Percentiles rank a stretch among this genome's conserved stretches.
phyloP scores from a whole-genome alignment of 2,888 invertebrate genomes.

The Anthophora plumipes region DNA sequence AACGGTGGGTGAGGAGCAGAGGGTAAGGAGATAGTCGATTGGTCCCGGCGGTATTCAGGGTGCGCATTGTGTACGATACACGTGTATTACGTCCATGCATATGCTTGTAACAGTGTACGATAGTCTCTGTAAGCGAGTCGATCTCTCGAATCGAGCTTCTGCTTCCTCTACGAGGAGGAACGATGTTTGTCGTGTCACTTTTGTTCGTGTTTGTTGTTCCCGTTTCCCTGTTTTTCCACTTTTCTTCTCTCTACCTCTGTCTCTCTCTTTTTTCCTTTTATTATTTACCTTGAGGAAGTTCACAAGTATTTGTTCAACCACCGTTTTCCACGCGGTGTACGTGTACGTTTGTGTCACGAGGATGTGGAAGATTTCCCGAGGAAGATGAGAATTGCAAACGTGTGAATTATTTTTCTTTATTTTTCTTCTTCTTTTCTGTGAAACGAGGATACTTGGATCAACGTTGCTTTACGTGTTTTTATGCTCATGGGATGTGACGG shows the following conservation, averaged over 20 bases:
- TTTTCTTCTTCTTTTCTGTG: too few relatives aligned
- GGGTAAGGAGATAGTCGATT: constrained; percentile 74
- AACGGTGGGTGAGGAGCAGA: constrained; percentile 55
- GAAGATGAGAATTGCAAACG: background rate
- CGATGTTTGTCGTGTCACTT: background rate
- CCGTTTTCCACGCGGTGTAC: background rate
- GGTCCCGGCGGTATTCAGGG: constrained; percentile 83
- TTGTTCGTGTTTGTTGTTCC: background rate
- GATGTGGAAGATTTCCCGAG: background rate
- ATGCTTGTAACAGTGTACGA: constrained; percentile 11
- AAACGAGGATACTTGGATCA: background rate
- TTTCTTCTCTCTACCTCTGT: background rate
- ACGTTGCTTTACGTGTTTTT: background rate
- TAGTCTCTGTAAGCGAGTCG: background rate
- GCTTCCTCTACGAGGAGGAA: background rate
- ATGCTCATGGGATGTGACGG: too few relatives aligned
- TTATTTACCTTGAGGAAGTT: background rate
- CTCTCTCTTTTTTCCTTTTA: background rate
- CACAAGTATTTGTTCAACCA: background rate
- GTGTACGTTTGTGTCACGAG: background rate
- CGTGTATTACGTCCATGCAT: constrained; percentile 26
- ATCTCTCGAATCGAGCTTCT: background rate
- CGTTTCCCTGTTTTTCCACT: too few relatives aligned
- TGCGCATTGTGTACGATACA: constrained; percentile 63
- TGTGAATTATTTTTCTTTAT: background rate